These are phyloP conservation scores for Megaleporinus macrocephalus DNA, from an alignment of 2,113 vertebrate genomes.

Conservation along the genomic window DNA sequence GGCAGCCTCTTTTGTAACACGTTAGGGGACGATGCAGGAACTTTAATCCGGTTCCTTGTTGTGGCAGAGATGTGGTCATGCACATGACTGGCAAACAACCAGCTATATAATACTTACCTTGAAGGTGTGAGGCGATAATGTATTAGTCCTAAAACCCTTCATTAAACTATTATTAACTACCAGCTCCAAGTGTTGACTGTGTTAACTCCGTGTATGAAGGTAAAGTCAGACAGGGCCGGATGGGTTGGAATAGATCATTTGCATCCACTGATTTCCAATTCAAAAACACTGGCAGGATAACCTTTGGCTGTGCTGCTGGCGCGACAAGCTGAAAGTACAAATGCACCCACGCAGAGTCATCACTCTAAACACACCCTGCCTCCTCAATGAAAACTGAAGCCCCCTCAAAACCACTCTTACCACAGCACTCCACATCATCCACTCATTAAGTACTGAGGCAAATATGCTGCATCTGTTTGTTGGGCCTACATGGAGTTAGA, in stretches of 20 bases:
- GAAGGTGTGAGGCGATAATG: not conserved
- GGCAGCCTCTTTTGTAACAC: not conserved
- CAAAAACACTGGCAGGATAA: conserved; percentile 62
- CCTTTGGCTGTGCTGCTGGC: conserved; percentile 34
- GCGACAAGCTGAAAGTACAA: not conserved
- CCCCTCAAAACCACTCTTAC: not conserved
- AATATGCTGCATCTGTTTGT: not conserved
- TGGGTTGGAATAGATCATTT: conserved; percentile 57
- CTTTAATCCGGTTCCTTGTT: not conserved
- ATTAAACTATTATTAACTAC: not conserved
- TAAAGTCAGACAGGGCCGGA: conserved; percentile 43
- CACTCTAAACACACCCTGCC: conserved; percentile 48
- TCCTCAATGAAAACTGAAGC: not conserved
- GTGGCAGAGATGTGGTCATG: not conserved
- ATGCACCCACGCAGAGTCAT: conserved; percentile 37
- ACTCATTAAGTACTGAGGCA: not conserved
- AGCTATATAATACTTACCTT: conserved; percentile 7
- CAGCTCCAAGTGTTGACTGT: not conserved
- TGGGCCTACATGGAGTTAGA: not conserved
- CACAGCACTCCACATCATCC: not conserved
- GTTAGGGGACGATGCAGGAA: not conserved
- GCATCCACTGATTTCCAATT: conserved; percentile 75
- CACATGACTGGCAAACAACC: not conserved
- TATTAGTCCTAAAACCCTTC: not conserved
- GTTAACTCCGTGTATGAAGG: conserved; percentile 35